Base-by-base conservation (phyloP, 2,113 vertebrate species). In the Picathartes gymnocephalus region DNA sequence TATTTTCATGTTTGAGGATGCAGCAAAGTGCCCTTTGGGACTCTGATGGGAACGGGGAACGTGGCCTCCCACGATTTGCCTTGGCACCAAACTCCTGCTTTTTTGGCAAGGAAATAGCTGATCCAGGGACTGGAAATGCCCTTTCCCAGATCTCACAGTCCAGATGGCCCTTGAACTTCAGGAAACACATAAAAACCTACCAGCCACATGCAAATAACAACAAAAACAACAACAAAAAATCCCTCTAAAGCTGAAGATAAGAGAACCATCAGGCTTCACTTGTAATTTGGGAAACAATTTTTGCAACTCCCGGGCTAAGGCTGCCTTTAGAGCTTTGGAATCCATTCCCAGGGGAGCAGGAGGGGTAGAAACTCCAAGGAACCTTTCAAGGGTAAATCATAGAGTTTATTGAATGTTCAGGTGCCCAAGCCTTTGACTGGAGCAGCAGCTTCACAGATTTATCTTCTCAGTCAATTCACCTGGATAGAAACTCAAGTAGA, bases 251-350 rank as follows among this genome's bases (percentile, higher is more conserved):
- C 7, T 4, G 33, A 22, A 35, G 50, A 25, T 1, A 9, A 18
- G 33, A 9, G 18, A 48, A 11, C 15, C 28, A 7, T 1, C 10
- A 0, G 30, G 42, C 27, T 42, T 30, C 35, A 7, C 0, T 0
- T 4, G 11, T 10, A 27, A 48, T 42, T 30, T 11, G 9, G 74
- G 31, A 48, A 40, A 10, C 1, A 4, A 7, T 7, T 50, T 39
- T 18, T 35, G 14, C 39, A 57, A 3, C 21, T 61, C 42, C 25
- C 40, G 8, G 2, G 44, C 45, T 27, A 2, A 48, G 7, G 25
- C 39, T n/a, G 10, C 44, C 39, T n/a, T 2, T 13, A 14, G 40
- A 50, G 39, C 24, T 66, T 28, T 13, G 57, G 57, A 48, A 40
- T 18, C 6, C 3, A 1, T 4, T 40, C 20, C 77, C 20, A 4